Conservation (phyloP, 2,113 vertebrate species). For the Nibea coibor region DNA sequence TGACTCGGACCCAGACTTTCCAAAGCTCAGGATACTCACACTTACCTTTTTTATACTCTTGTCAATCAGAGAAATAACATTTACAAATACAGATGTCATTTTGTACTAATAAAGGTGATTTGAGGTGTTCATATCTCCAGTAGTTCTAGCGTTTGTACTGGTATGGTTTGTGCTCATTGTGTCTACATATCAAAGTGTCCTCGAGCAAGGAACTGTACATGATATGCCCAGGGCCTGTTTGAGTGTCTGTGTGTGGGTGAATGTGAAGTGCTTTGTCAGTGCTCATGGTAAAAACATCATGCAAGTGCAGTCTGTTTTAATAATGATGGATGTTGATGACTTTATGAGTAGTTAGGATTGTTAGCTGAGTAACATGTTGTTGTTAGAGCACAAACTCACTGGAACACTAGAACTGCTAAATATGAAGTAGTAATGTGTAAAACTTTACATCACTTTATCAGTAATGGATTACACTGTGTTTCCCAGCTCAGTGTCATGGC, state of each 20-base stretch:
- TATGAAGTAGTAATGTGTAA: neutral
- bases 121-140: neutral
- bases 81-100: neutral
- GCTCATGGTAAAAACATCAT: neutral
- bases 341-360: neutral
- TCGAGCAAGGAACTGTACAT: neutral
- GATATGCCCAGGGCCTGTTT: neutral
- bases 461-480: neutral
- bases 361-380: neutral
- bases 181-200: neutral
- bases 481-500: conserved; percentile 86
- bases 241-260: neutral
- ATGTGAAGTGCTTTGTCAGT: neutral
- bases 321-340: neutral
- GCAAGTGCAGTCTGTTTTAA: neutral
- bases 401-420: neutral
- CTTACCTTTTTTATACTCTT: too few relatives aligned
- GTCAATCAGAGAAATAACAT: neutral
- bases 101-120: neutral
- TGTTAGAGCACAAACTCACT: neutral
- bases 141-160: neutral
- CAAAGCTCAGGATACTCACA: too few relatives aligned
- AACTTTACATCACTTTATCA: neutral
- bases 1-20: too few relatives aligned
- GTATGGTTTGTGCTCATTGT: neutral